Percentiles rank a stretch among this genome's conserved stretches.
Conservation (phyloP, 2,113 vertebrate genomes). For the Lophius piscatorius region DNA sequence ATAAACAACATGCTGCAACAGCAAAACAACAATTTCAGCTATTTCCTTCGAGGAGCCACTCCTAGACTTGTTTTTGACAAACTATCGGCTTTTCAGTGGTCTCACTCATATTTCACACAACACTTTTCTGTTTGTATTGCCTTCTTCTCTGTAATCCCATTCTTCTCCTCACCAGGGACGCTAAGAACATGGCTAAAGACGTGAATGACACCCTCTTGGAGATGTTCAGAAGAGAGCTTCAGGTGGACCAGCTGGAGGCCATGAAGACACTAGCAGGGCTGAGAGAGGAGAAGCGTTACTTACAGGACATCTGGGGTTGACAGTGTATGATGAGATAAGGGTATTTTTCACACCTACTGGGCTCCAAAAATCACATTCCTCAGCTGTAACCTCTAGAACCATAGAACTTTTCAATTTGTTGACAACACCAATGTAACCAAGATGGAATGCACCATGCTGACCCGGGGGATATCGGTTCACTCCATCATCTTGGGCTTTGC, state of each 20-base stretch:
- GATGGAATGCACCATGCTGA: constrained; percentile 54
- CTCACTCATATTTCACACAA: too few species aligned
- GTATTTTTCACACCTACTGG: constrained; percentile 16
- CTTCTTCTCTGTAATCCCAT: not conserved
- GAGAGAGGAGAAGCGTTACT: constrained; percentile 88
- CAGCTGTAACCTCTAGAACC: constrained; percentile 50
- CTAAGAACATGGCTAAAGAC: constrained; percentile 95
- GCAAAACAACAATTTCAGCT: constrained; percentile 40
- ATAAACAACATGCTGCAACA: constrained; percentile 45
- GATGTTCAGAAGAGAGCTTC: constrained; percentile 82
- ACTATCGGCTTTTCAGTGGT: too few species aligned
- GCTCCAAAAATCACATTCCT: constrained; percentile 28
- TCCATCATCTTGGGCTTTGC: constrained; percentile 57
- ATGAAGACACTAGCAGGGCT: constrained; percentile 87
- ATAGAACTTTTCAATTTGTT: constrained; percentile 39
- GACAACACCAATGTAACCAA: constrained; percentile 39
- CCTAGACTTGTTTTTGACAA: constrained; percentile 13
- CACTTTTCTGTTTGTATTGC: not conserved
- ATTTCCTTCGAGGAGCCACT: constrained; percentile 37
- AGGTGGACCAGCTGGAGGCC: constrained; percentile 85
- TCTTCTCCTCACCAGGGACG: constrained; percentile 81
- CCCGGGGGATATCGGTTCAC: constrained; percentile 52
- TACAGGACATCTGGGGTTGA: constrained; percentile 95
- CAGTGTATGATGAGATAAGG: constrained; percentile 16
- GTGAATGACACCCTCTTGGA: constrained; percentile 86